These are phyloP conservation scores for Tonatia bakeri DNA, from an alignment of 2,113 vertebrate genomes.

Conservation along the genomic window DNA sequence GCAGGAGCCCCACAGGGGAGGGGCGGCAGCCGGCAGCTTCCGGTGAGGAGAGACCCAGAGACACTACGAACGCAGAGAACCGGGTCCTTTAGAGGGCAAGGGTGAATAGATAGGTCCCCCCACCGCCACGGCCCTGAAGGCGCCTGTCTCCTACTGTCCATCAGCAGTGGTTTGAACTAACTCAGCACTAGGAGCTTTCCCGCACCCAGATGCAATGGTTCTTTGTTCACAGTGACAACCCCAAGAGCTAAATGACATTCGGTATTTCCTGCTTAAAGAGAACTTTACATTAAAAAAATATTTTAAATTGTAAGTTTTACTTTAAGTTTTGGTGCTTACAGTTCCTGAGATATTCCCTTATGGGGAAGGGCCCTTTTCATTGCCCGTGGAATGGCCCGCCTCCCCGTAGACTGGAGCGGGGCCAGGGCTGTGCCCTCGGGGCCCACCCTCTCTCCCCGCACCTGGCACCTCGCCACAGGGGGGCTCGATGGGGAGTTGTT, in stretches of 20 bases:
- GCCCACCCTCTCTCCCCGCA: background rate
- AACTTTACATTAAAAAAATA: background rate
- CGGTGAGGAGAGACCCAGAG: fast-evolving
- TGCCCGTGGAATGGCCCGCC: background rate
- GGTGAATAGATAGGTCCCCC: fast-evolving
- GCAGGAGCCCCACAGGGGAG: background rate
- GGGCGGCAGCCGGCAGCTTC: background rate
- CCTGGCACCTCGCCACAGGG: background rate
- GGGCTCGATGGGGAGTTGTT: fast-evolving
- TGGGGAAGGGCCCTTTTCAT: background rate
- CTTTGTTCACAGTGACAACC: background rate
- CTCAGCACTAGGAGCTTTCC: background rate
- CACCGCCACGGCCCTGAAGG: background rate
- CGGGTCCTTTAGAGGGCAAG: background rate
- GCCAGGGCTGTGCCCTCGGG: background rate
- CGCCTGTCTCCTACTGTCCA: background rate
- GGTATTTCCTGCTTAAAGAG: conserved; percentile 22
- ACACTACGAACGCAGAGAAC: fast-evolving
- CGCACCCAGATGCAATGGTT: background rate
- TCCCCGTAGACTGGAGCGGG: fast-evolving
- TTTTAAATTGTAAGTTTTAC: conserved; percentile 55
- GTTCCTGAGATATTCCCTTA: conserved; percentile 7
- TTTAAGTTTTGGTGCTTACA: conserved; percentile 32
- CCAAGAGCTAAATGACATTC: background rate
- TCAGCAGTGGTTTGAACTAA: background rate